A percentile compares a stretch with the other conserved stretches of the same genome.
phyloP scores from a whole-genome alignment of 2,888 invertebrate genomes.

The Ypsolopha sequella region DNA sequence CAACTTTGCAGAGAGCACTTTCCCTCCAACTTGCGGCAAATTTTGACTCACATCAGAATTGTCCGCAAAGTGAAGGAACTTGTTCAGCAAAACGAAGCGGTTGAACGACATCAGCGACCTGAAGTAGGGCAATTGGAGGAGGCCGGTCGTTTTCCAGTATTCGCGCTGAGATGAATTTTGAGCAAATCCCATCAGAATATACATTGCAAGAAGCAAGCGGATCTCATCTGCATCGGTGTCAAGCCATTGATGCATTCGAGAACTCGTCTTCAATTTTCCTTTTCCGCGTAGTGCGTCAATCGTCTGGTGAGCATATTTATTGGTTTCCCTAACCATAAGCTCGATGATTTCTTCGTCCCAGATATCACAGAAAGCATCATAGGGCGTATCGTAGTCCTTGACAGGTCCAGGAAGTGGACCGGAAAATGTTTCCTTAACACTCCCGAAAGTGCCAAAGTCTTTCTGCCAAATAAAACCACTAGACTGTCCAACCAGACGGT shows the following conservation, averaged over 20 bases:
- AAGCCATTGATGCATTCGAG: conserved; percentile 12
- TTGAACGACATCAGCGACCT: conserved; percentile 10
- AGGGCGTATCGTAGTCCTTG: conserved; percentile 12
- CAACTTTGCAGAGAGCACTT: conserved; percentile 10
- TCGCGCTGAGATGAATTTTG: conserved; percentile 8
- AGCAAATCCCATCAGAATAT: conserved; percentile 14
- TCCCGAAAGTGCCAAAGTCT: conserved; percentile 13
- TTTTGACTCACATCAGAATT: conserved; percentile 6
- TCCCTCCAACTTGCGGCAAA: conserved; percentile 2
- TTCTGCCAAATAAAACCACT: conserved; percentile 2
- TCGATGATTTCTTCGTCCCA: conserved; percentile 13
- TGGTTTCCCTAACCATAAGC: conserved; percentile 14
- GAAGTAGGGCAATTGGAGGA: conserved; percentile 11
- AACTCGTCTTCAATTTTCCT: conserved; percentile 5
- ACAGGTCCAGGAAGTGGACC: conserved; percentile 14
- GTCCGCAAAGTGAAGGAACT: conserved; percentile 14
- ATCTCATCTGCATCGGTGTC: conserved; percentile 14
- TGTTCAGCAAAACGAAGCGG: conserved; percentile 12
- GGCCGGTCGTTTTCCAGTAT: conserved; percentile 10
- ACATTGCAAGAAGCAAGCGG: conserved; percentile 11
- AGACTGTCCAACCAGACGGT: not conserved
- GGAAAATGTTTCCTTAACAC: conserved; percentile 12
- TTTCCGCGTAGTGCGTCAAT: conserved; percentile 8
- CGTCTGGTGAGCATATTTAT: conserved; percentile 14
- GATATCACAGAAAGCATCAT: conserved; percentile 15